A percentile compares a stretch with the other conserved stretches of the same genome.
Conservation (phyloP, 2,113 vertebrate species). For the Pelecanus crispus region DNA sequence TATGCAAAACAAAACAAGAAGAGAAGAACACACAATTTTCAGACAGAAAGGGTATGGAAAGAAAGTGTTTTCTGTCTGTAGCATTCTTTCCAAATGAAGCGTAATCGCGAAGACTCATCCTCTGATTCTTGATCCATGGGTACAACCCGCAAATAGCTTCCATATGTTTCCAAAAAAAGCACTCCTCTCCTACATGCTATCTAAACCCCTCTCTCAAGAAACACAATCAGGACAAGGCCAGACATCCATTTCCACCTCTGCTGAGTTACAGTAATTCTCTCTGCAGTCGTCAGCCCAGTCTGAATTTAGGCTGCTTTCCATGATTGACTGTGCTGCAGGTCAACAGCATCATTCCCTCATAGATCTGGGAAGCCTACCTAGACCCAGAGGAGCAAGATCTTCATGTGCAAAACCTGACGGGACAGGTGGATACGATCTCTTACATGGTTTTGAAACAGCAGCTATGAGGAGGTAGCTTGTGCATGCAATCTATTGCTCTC, state of each 20-base stretch:
- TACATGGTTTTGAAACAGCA: background rate
- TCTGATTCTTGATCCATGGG: background rate
- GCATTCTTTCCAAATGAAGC: background rate
- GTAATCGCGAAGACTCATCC: background rate
- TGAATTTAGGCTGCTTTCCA: background rate
- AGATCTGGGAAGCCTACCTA: background rate
- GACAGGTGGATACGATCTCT: too few relatives aligned
- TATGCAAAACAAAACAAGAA: background rate
- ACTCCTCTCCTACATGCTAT: background rate
- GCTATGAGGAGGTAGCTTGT: fast-evolving
- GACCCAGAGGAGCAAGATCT: background rate
- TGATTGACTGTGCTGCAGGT: background rate
- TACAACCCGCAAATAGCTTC: constrained; percentile 21
- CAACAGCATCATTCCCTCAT: background rate
- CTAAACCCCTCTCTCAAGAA: background rate
- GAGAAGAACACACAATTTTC: background rate
- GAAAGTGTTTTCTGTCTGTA: background rate
- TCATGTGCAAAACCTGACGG: background rate
- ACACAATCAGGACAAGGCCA: background rate
- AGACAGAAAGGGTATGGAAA: background rate
- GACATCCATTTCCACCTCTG: background rate
- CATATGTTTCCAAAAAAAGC: background rate
- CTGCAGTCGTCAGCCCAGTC: background rate
- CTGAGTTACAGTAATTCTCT: background rate
- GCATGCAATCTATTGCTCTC: fast-evolving